A percentile compares a stretch with the other conserved stretches of the same genome.
These are phyloP conservation scores for Acronicta aceris DNA, from an alignment of 2,888 invertebrate genomes.

Conservation along the genomic window DNA sequence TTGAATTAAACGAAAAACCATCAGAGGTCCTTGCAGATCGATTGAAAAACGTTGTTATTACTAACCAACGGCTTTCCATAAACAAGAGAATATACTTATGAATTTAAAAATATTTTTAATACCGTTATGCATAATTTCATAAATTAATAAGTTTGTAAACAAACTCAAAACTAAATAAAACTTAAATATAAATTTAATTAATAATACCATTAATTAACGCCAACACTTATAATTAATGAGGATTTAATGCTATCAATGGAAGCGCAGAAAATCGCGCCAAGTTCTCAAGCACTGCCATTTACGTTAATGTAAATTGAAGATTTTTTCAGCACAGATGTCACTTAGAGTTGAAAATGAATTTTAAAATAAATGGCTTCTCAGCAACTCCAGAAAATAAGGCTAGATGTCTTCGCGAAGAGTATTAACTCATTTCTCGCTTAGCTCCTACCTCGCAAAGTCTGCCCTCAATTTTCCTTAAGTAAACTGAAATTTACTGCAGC, in stretches of 20 bases:
- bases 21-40: no score
- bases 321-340: slow-evolving; percentile 45
- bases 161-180: background rate
- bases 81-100: no score
- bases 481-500: slow-evolving; percentile 1
- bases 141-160: background rate
- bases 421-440: slow-evolving; percentile 19
- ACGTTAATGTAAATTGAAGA: slow-evolving; percentile 31
- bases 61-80: no score
- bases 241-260: slow-evolving; percentile 11
- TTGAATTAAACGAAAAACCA: no score
- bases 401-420: background rate
- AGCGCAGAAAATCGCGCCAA: slow-evolving; percentile 4
- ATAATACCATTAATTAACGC: slow-evolving; percentile 3
- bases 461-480: background rate
- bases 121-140: background rate
- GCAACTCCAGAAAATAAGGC: slow-evolving; percentile 27
- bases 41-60: no score
- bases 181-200: background rate
- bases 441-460: slow-evolving; percentile 4
- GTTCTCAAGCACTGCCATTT: slow-evolving; percentile 17
- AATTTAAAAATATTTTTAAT: background rate
- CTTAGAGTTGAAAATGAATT: slow-evolving; percentile 42
- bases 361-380: slow-evolving; percentile 47
- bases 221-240: slow-evolving; percentile 11